Conservation (phyloP, 2,797 vertebrate species). For the Onychomys arenicola region DNA sequence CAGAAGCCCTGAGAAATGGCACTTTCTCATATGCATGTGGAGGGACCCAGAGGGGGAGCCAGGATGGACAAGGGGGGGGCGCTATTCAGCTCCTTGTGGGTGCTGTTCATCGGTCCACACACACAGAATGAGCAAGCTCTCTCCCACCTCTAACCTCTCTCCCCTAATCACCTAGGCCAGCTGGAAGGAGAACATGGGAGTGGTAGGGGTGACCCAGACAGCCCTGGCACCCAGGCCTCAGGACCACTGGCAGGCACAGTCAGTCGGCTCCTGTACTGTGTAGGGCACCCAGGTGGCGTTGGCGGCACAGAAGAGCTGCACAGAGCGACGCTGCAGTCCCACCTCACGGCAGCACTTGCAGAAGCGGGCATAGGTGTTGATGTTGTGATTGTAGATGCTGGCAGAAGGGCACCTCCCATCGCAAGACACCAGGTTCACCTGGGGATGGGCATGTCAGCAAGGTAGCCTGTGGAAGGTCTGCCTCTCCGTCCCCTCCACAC, state of each 20-base stretch:
- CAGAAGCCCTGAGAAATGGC: neutral
- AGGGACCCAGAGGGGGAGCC: neutral
- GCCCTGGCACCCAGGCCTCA: constrained; percentile 79
- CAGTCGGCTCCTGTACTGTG: constrained; percentile 96
- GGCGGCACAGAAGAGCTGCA: constrained; percentile 96
- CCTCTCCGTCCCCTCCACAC: fast-evolving
- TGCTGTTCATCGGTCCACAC: neutral
- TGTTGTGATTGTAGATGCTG: constrained; percentile 99
- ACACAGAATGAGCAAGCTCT: neutral
- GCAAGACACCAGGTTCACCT: constrained; percentile 99
- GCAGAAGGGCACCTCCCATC: constrained; percentile 98
- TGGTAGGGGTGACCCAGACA: neutral
- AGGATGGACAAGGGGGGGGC: neutral
- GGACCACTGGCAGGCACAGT: constrained; percentile 99
- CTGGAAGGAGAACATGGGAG: neutral
- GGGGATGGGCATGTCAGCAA: neutral
- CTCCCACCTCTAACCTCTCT: neutral
- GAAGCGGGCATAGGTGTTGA: constrained; percentile 97
- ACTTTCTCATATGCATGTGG: neutral
- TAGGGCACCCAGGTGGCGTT: constrained; percentile 98
- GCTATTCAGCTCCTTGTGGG: neutral
- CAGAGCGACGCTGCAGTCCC: constrained; percentile 94
- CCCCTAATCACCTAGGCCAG: neutral
- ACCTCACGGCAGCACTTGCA: constrained; percentile 99
- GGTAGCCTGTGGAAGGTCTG: neutral